Evolutionary conservation across 1,140 invertebrate species (phyloP), one percentile per base, ranked within the genome.

Genomic region (Pentalonia nigronervosa): DNA sequence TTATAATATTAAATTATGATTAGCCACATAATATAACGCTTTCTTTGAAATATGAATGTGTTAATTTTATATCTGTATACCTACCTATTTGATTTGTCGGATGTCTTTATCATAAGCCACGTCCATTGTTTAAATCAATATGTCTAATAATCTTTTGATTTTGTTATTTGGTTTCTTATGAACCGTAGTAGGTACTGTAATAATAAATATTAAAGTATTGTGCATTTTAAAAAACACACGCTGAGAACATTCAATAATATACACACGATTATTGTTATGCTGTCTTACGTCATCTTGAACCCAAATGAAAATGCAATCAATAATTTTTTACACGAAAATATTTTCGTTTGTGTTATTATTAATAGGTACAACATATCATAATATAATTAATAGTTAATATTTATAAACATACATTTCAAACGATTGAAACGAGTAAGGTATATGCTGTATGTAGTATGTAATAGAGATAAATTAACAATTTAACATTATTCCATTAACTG

Each of bases 241-340:
- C 60, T 76, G 60, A 76, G 60, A n/a, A 34, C 60, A 76, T 6
- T 76, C 60, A 41, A 41, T 41, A 76, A 76, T 76, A 76, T n/a
- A 14, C 60, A 76, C 60, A n/a, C 60, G n/a, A 34, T 76, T 76
- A n/a, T 76, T 76, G 60, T 76, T 76, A 76, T n/a, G 30, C n/a
- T n/a, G 60, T 76, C 60, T 76, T 76, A 76, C 60, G n/a, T n/a
- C 30, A 76, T 76, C n/a, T 76, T 14, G 6, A 76, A 76, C 60
- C 60, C n/a, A 17, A 76, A 76, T 76, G 1, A 4, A 76, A 76
- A 14, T n/a, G 14, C 8, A 76, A 76, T 34, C n/a, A n/a, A 17
- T 76, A n/a, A 76, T n/a, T 76, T n/a, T 67, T 53, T 17, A 76
- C n/a, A n/a, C n/a, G n/a, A 76, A 76, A 76, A n/a, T 76, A 76